Evolutionary conservation across 2,113 vertebrate genomes (phyloP), one percentile per base, ranked within the genome.

Genomic region (Urocolius indicus): DNA sequence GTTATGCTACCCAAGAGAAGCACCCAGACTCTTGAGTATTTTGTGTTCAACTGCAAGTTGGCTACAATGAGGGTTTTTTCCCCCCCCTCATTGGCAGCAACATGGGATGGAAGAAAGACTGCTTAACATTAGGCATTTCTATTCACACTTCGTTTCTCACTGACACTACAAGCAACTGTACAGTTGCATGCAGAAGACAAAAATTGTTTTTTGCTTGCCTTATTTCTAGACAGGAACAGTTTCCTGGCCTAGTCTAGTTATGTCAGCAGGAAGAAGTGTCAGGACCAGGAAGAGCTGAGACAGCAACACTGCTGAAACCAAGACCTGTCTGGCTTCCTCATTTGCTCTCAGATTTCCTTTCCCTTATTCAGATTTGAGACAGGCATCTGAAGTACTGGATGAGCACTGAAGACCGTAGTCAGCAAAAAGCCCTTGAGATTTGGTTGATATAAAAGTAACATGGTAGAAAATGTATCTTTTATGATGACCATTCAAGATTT

Each of bases 321-420:
- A 81, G 48, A 74, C 26, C 22, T 54, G 27, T 30, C 24, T 7
- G 13, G 52, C 30, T 68, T 68, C 12, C 34, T 68, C 6, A 2
- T 43, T 43, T 0, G 0, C 11, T 21, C 72, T 84, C 79, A 41
- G 36, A 46, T 2, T 41, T 21, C 22, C 51, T 45, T 69, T 49
- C 43, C 32, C 16, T n/a, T 73, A 41, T 5, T 57, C 54, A 22
- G 11, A 49, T 84, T 59, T 51, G 51, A 90, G 57, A 55, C 11
- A 63, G 34, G 36, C 8, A 48, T 32, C 27, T 77, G 65, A 87
- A 75, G 24, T 72, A 65, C 16, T 45, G 21, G 23, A 68, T 34
- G n/a, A 69, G n/a, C 83, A 43, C 15, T 8, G 14, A 76, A 72
- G 14, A 68, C 13, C 26, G 45, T 1, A 59, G 23, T 41, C 54